These are phyloP conservation scores for Hirtodrosophila trivittata DNA, from an alignment of 2,888 invertebrate genomes.

Conservation along the genomic window DNA sequence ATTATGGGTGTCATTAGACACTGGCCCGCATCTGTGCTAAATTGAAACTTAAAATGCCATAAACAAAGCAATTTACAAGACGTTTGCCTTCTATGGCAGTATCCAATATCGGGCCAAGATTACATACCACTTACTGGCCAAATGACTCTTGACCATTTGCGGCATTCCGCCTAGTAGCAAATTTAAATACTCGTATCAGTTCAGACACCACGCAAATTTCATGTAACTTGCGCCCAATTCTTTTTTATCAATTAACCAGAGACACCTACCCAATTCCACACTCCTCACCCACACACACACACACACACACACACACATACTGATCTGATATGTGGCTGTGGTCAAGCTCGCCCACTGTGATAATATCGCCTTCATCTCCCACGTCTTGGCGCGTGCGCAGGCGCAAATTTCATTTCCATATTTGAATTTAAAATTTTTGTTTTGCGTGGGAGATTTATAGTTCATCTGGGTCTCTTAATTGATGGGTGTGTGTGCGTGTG, in stretches of 20 bases:
- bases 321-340: constrained; percentile 6
- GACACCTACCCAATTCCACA: constrained; percentile 29
- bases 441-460: constrained; percentile 47
- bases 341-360: constrained; percentile 26
- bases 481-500: constrained; percentile 1
- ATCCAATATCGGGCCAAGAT: constrained; percentile 35
- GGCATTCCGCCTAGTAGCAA: constrained; percentile 35
- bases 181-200: constrained; percentile 17
- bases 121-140: constrained; percentile 23
- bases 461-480: constrained; percentile 18
- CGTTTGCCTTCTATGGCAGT: constrained; percentile 50
- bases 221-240: constrained; percentile 37
- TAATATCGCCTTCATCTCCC: constrained; percentile 17
- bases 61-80: constrained; percentile 48
- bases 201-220: constrained; percentile 54
- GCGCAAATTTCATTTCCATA: constrained; percentile 70
- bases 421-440: constrained; percentile 28
- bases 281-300: constrained; percentile 23
- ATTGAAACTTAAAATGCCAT: constrained; percentile 60
- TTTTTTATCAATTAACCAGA: constrained; percentile 50
- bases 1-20: not conserved
- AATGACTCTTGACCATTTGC: constrained; percentile 38
- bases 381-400: constrained; percentile 69
- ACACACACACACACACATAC: not conserved
- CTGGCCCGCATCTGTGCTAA: constrained; percentile 48